Conservation (phyloP, 2,113 vertebrate genomes). For the Dendropsophus ebraccatus region DNA sequence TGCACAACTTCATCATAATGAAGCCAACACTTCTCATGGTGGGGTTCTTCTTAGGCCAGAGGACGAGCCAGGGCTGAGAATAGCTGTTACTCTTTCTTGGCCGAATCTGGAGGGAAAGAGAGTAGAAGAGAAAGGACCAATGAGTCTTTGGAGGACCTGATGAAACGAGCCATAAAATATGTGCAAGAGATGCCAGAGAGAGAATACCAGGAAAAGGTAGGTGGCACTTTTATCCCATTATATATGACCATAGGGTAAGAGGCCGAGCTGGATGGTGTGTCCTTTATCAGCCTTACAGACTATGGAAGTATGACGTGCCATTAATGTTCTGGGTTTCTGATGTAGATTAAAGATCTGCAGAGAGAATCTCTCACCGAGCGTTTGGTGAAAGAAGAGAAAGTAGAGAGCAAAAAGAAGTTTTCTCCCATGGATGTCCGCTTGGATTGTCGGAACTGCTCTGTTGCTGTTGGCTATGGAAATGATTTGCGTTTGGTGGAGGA, state of each 20-base stretch:
- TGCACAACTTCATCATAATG: not conserved
- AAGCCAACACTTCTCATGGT: not conserved
- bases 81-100: constrained; percentile 87
- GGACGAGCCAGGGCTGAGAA: constrained; percentile 83
- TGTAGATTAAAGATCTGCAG: constrained; percentile 82
- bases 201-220: constrained; percentile 71
- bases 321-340: not conserved
- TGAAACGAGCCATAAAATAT: constrained; percentile 71
- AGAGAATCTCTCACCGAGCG: constrained; percentile 41
- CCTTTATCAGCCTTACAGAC: too few species aligned
- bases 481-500: constrained; percentile 83
- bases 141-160: constrained; percentile 79
- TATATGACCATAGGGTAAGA: too few species aligned
- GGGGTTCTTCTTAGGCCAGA: constrained; percentile 74
- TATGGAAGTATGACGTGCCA: too few species aligned
- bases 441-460: constrained; percentile 78
- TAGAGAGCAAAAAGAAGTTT: constrained; percentile 61
- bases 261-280: too few species aligned
- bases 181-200: constrained; percentile 78
- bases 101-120: constrained; percentile 77
- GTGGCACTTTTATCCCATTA: too few species aligned
- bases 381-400: constrained; percentile 47
- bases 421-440: constrained; percentile 64
- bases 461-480: constrained; percentile 71
- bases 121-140: constrained; percentile 78